Percentiles rank a stretch among this genome's conserved stretches.
phyloP scores from a whole-genome alignment of 1,140 invertebrate species.

The Pseudomyrmex pallidus region DNA sequence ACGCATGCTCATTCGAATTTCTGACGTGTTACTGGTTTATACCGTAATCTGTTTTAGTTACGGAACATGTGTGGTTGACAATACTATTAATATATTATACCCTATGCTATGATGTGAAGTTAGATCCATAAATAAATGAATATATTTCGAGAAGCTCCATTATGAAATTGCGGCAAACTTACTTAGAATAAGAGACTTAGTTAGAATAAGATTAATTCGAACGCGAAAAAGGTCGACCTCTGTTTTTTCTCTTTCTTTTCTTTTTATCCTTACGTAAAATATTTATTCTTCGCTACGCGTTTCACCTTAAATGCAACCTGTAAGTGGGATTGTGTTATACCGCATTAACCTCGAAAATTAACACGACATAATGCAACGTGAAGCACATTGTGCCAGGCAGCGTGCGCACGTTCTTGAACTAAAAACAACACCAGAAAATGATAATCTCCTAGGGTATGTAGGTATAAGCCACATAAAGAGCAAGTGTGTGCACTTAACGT shows the following conservation, averaged over 20 bases:
- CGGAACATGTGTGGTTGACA: not conserved
- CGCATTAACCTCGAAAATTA: slow-evolving; percentile 54
- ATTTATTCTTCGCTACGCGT: not conserved
- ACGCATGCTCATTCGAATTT: not conserved
- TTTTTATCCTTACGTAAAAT: slow-evolving; percentile 4
- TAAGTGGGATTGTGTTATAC: slow-evolving; percentile 51
- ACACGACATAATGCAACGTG: slow-evolving; percentile 42
- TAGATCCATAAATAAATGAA: not conserved
- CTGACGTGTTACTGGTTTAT: not conserved
- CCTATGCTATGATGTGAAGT: not conserved
- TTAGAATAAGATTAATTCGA: slow-evolving; percentile 24
- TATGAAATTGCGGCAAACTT: not conserved
- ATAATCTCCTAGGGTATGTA: slow-evolving; percentile 31
- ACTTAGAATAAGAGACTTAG: not conserved
- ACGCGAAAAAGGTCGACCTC: not conserved
- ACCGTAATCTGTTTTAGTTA: not conserved
- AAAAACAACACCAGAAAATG: slow-evolving; percentile 40
- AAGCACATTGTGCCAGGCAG: slow-evolving; percentile 22
- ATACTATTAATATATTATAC: not conserved
- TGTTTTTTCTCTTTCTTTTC: not conserved
- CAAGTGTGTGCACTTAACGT: not conserved
- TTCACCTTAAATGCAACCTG: slow-evolving; percentile 27
- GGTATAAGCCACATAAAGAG: not conserved
- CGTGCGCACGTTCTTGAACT: slow-evolving; percentile 15
- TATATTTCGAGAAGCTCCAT: slow-evolving; percentile 4